Conservation (phyloP, 2,113 vertebrate genomes). For the Zonotrichia leucophrys region DNA sequence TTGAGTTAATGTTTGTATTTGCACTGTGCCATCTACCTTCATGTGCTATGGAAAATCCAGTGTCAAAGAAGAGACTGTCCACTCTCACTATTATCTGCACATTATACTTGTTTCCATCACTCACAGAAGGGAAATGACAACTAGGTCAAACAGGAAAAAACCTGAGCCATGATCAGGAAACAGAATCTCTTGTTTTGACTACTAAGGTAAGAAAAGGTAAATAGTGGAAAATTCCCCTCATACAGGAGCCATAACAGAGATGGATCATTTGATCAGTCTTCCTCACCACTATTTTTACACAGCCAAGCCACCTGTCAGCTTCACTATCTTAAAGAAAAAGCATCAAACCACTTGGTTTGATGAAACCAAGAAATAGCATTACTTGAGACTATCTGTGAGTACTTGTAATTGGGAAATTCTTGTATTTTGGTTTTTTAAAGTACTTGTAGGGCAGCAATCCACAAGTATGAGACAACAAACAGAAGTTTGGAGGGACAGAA, state of each 20-base stretch:
- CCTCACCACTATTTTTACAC: neutral
- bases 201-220: conserved; percentile 61
- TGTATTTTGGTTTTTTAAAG: neutral
- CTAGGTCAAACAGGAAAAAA: conserved; percentile 66
- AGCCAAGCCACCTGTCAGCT: neutral
- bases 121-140: conserved; percentile 48
- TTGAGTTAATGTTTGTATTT: neutral
- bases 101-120: conserved; percentile 31
- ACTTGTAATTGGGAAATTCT: neutral
- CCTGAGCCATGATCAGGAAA: conserved; percentile 61
- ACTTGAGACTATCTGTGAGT: neutral
- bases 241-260: neutral
- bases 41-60: neutral
- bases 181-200: conserved; percentile 53
- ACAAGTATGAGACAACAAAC: neutral
- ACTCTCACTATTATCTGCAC: neutral
- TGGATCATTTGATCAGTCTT: neutral
- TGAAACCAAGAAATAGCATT: neutral
- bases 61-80: neutral
- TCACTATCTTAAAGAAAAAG: neutral
- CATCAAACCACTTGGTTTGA: neutral
- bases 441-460: neutral
- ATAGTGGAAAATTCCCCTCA: conserved; percentile 67
- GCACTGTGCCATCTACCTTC: neutral
- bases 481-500: neutral